Percentiles rank a stretch among this genome's conserved stretches.
Evolutionary conservation across 2,888 invertebrate genomes (phyloP).

Genomic region (Drosophila diplacantha): DNA sequence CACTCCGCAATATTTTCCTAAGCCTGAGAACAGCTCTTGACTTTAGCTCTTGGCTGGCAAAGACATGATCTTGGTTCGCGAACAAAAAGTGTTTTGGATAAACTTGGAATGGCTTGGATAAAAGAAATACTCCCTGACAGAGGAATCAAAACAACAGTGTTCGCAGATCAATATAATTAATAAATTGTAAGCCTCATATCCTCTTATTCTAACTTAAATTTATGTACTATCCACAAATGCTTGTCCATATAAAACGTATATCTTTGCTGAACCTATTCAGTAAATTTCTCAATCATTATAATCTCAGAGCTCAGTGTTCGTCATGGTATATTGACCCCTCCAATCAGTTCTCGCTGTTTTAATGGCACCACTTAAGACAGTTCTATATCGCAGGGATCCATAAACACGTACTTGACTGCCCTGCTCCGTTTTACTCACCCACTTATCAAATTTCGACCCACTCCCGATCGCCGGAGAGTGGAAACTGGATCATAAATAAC

Average conservation of each 20-base stretch:
- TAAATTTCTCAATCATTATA: background rate
- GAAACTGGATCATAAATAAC: conserved; percentile 56
- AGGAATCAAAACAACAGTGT: background rate
- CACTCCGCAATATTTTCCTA: conserved; percentile 5
- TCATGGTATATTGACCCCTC: conserved; percentile 29
- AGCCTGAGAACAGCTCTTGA: conserved; percentile 33
- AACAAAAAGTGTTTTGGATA: conserved; percentile 1
- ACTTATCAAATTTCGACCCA: conserved; percentile 46
- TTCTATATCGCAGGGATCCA: conserved; percentile 26
- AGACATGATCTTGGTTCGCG: background rate
- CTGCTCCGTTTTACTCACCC: conserved; percentile 29
- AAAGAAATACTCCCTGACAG: background rate
- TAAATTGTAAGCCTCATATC: too few relatives aligned
- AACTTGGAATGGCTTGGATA: too few relatives aligned
- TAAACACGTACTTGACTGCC: conserved; percentile 38
- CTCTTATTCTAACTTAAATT: background rate
- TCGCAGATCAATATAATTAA: background rate
- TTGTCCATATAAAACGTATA: background rate
- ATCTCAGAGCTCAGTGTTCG: background rate
- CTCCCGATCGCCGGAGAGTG: conserved; percentile 17
- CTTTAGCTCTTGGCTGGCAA: conserved; percentile 8
- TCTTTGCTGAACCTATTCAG: background rate
- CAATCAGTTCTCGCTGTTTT: conserved; percentile 18
- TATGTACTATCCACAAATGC: background rate
- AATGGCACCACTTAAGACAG: conserved; percentile 22